A percentile compares a stretch with the other conserved stretches of the same genome.
Conservation (phyloP, 2,113 vertebrate species). For the Serilophus lunatus region DNA sequence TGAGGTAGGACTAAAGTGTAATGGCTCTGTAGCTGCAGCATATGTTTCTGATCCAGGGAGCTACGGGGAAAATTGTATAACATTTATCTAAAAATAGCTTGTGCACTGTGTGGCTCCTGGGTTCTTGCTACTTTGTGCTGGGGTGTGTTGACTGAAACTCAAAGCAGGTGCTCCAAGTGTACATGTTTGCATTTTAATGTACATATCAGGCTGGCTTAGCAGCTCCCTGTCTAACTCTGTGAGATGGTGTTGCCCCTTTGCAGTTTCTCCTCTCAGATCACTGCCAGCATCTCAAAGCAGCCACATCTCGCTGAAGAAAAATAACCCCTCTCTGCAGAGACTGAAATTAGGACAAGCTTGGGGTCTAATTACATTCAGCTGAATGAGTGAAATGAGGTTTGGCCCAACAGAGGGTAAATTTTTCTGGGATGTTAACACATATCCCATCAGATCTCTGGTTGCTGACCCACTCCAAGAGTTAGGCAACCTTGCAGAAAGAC, state of each 20-base stretch:
- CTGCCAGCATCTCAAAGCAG: neutral
- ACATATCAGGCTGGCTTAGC: neutral
- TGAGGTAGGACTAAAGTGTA: neutral
- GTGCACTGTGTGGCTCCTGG: neutral
- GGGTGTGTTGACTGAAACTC: neutral
- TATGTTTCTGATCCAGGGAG: slow-evolving; percentile 25
- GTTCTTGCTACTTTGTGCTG: neutral
- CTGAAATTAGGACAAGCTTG: neutral
- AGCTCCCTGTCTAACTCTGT: neutral
- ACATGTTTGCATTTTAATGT: neutral
- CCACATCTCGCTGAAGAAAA: neutral
- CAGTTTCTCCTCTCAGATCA: neutral
- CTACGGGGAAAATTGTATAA: neutral
- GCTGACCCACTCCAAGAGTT: neutral
- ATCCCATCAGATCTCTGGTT: neutral
- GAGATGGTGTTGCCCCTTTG: neutral
- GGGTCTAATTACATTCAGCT: slow-evolving; percentile 11
- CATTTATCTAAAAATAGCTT: slow-evolving; percentile 1
- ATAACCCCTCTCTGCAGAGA: neutral
- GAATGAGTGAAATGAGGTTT: slow-evolving; percentile 1
- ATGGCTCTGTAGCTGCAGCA: neutral
- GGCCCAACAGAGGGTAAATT: neutral
- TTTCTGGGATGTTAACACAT: neutral
- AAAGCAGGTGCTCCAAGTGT: neutral
- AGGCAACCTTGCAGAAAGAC: neutral